phyloP scores from a whole-genome alignment of 2,113 vertebrate genomes.

The Thunnus thynnus region DNA sequence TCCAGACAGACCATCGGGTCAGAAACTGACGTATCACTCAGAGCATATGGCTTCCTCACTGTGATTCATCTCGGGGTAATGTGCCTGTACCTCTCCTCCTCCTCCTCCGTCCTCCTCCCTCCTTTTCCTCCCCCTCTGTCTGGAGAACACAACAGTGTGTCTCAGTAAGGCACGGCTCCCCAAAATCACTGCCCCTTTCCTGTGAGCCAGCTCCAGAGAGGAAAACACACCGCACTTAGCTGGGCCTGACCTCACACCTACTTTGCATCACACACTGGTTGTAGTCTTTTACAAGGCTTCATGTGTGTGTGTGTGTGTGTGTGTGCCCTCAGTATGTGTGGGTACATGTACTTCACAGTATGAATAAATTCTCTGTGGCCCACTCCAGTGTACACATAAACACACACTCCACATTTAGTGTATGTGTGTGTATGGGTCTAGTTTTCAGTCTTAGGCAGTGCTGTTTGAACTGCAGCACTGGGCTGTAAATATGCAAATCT shows the following conservation, averaged over 20 bases:
- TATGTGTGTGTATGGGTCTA: not conserved
- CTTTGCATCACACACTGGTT: constrained; percentile 47
- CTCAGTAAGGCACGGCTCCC: constrained; percentile 49
- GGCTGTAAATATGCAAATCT: not conserved
- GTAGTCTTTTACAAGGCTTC: constrained; percentile 35
- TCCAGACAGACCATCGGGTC: not conserved
- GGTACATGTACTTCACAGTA: not conserved
- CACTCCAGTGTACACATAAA: constrained; percentile 23
- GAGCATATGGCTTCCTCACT: not conserved
- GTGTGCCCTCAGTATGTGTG: constrained; percentile 12
- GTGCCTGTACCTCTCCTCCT: constrained; percentile 25
- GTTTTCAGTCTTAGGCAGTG: not conserved
- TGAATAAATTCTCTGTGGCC: constrained; percentile 66
- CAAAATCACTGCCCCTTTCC: constrained; percentile 67
- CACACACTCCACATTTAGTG: constrained; percentile 21
- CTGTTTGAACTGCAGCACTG: not conserved
- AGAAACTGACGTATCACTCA: constrained; percentile 3
- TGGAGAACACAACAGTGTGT: constrained; percentile 55
- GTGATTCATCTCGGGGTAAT: constrained; percentile 28
- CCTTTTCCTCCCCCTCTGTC: constrained; percentile 36
- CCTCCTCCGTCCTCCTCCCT: constrained; percentile 28
- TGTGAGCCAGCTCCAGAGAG: constrained; percentile 55
- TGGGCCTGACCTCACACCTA: constrained; percentile 63
- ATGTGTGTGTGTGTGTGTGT: constrained; percentile 13
- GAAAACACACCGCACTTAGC: constrained; percentile 46